Evolutionary conservation across 2,113 vertebrate species (phyloP).

Genomic region (Melanocharis versteri): DNA sequence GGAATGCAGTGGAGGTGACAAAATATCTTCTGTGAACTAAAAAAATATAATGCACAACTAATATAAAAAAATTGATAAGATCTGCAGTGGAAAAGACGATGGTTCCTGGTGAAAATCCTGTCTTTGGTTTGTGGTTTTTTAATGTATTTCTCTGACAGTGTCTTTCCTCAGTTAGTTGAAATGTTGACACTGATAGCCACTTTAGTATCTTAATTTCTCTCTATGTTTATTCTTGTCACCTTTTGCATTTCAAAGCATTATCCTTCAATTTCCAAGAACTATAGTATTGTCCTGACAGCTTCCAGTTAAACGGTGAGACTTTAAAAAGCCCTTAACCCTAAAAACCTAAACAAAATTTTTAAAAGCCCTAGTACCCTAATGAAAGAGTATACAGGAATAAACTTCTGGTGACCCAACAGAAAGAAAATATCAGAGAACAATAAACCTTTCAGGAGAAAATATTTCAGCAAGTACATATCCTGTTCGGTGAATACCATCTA

Average conservation of each 20-base stretch:
- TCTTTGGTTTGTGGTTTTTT: background rate
- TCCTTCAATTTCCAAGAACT: background rate
- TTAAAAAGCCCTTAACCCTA: background rate
- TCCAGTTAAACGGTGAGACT: background rate
- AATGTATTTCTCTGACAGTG: background rate
- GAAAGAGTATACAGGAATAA: background rate
- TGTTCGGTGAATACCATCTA: slow-evolving; percentile 3
- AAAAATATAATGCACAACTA: background rate
- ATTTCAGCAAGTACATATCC: slow-evolving; percentile 30
- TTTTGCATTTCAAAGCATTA: background rate
- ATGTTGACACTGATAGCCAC: background rate
- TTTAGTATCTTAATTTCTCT: background rate
- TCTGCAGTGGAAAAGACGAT: background rate
- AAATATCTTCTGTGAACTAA: background rate
- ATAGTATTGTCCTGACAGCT: background rate
- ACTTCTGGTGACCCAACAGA: slow-evolving; percentile 13
- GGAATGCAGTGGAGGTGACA: background rate
- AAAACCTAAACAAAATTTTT: background rate
- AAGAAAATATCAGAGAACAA: slow-evolving; percentile 52
- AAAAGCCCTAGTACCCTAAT: background rate
- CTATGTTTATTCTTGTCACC: background rate
- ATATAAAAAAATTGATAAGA: background rate
- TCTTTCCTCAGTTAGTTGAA: background rate
- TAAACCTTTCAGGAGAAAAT: slow-evolving; percentile 41
- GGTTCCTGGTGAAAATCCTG: background rate